phyloP scores from a whole-genome alignment of 2,113 vertebrate genomes.

The Mesocricetus auratus region DNA sequence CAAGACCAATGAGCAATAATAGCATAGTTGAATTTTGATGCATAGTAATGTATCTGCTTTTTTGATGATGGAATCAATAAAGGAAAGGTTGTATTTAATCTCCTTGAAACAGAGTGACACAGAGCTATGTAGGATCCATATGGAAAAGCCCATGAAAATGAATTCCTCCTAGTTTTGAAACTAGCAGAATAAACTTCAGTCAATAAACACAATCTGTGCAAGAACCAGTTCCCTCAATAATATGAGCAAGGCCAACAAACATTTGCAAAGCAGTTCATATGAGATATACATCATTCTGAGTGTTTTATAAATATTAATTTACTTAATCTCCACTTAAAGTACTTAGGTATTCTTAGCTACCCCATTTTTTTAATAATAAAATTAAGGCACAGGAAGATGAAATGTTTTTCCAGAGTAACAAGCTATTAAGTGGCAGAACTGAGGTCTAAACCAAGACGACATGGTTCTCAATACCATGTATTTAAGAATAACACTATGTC shows the following conservation, averaged over 20 bases:
- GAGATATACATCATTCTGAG: background rate
- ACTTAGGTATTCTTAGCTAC: constrained; percentile 9
- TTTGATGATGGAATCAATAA: background rate
- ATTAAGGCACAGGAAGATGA: background rate
- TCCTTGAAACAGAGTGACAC: background rate
- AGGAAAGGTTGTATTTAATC: background rate
- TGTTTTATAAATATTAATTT: background rate
- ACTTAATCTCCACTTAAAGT: background rate
- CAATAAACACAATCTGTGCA: background rate
- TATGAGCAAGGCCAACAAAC: background rate
- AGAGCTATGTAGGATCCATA: background rate
- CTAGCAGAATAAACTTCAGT: background rate
- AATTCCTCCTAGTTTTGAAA: background rate
- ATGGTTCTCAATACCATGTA: background rate
- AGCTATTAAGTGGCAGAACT: background rate
- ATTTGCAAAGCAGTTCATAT: constrained; percentile 14
- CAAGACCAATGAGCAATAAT: background rate
- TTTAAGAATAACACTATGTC: background rate
- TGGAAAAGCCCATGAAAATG: background rate
- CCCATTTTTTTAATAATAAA: constrained; percentile 43
- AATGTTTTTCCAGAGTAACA: background rate
- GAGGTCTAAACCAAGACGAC: background rate
- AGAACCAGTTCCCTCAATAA: background rate
- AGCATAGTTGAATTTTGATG: background rate
- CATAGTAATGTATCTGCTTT: background rate